Percentiles rank a stretch among this genome's conserved stretches.
These are phyloP conservation scores for Cynopterus brachyotis DNA, from an alignment of 2,113 vertebrate genomes.

Conservation along the genomic window DNA sequence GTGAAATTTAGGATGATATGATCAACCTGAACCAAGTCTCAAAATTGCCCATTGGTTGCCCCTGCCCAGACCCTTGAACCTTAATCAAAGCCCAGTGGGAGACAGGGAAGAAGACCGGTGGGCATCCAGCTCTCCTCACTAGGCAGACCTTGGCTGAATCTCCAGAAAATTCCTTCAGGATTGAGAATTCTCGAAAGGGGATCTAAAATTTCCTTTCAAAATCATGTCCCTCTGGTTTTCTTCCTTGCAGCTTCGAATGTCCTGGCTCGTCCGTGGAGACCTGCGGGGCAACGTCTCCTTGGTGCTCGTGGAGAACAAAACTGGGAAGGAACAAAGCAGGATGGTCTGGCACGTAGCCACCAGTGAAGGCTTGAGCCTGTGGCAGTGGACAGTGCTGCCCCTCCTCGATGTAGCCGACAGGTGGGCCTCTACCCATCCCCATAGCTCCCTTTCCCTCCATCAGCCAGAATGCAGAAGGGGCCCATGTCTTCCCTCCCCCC, in stretches of 20 bases:
- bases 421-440: conserved; percentile 80
- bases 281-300: conserved; percentile 90
- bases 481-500: fast-evolving
- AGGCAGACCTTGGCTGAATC: neutral
- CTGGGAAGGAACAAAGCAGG: conserved; percentile 87
- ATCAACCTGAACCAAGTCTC: neutral
- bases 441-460: neutral
- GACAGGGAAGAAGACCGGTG: neutral
- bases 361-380: conserved; percentile 84
- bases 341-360: conserved; percentile 87
- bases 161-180: neutral
- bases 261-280: conserved; percentile 88
- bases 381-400: conserved; percentile 88
- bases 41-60: neutral
- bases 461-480: neutral
- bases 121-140: neutral
- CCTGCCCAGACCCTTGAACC: neutral
- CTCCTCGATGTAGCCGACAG: conserved; percentile 92
- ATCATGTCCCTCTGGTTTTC: neutral
- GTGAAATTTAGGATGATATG: neutral
- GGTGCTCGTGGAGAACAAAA: conserved; percentile 92
- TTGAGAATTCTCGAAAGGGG: neutral
- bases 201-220: neutral
- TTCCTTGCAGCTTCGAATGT: conserved; percentile 90
- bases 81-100: neutral